Conservation (phyloP, 2,113 vertebrate species). For the Gobius niger region DNA sequence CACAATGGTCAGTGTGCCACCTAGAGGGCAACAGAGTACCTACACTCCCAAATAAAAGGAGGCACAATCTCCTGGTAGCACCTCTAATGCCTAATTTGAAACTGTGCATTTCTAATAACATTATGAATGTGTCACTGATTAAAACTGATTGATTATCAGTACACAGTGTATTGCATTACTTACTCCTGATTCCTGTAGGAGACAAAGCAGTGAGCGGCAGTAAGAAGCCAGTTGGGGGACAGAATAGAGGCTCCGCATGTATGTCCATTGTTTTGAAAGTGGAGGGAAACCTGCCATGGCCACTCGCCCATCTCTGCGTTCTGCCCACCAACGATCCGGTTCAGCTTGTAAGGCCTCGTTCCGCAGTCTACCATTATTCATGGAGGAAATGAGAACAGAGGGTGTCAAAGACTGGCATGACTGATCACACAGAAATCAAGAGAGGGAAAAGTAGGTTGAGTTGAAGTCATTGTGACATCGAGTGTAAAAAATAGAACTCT, state of each 20-base stretch:
- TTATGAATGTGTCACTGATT: conserved; percentile 30
- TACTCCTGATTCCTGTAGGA: conserved; percentile 53
- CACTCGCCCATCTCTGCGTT: conserved; percentile 79
- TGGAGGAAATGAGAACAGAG: conserved; percentile 20
- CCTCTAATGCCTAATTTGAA: conserved; percentile 30
- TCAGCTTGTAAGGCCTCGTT: conserved; percentile 75
- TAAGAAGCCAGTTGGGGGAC: conserved; percentile 75
- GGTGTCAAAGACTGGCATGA: conserved; percentile 15
- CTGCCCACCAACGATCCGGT: conserved; percentile 79
- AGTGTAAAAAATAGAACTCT: conserved; percentile 20
- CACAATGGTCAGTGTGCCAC: conserved; percentile 72
- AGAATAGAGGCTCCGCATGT: conserved; percentile 79
- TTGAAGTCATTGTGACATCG: conserved; percentile 15
- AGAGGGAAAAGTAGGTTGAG: conserved; percentile 31
- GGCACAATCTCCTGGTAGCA: conserved; percentile 5
- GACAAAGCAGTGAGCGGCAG: conserved; percentile 78
- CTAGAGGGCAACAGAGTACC: conserved; percentile 59
- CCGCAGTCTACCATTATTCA: conserved; percentile 72
- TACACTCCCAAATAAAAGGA: conserved; percentile 24
- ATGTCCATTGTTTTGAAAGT: conserved; percentile 62
- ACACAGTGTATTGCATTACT: conserved; percentile 39
- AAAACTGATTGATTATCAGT: no score
- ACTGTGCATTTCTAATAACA: conserved; percentile 31
- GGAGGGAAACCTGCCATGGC: conserved; percentile 84
- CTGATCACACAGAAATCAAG: conserved; percentile 21